Evolutionary conservation across 1,140 invertebrate genomes (phyloP).

Genomic region (Neodiprion virginianus): DNA sequence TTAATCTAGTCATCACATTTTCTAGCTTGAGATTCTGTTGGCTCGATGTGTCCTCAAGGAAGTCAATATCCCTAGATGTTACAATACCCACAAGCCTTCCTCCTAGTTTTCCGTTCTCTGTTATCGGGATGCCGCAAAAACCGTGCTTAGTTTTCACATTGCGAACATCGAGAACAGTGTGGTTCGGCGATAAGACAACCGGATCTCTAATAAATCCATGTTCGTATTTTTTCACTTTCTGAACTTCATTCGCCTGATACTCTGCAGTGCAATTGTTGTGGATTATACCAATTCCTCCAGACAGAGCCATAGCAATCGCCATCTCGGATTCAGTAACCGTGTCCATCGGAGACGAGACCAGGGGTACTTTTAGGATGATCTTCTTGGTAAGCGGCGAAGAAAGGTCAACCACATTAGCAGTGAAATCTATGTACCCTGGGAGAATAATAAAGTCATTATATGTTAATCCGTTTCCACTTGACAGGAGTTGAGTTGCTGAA

Average conservation of each 20-base stretch:
- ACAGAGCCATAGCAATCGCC: conserved; percentile 99
- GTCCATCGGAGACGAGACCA: conserved; percentile 99
- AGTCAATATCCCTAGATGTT: conserved; percentile 97
- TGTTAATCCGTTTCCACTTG: conserved; percentile 87
- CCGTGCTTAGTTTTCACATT: conserved; percentile 90
- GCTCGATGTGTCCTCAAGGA: conserved; percentile 75
- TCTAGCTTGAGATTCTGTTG: conserved; percentile 67
- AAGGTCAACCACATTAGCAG: conserved; percentile 91
- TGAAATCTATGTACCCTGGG: conserved; percentile 97
- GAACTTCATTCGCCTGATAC: conserved; percentile 95
- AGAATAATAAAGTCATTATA: conserved; percentile 97
- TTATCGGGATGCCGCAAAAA: conserved; percentile 96
- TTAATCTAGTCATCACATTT: conserved; percentile 89
- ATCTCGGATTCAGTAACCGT: conserved; percentile 99
- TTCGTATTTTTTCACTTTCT: conserved; percentile 98
- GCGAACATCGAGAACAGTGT: conserved; percentile 89
- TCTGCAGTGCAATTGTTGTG: conserved; percentile 97
- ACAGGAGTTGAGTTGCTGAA: conserved; percentile 81
- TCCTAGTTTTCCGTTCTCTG: conserved; percentile 92
- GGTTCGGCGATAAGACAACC: conserved; percentile 85
- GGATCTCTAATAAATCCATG: conserved; percentile 98
- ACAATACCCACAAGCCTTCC: conserved; percentile 94
- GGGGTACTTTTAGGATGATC: conserved; percentile 88
- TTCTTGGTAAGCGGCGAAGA: conserved; percentile 89
- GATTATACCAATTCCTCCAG: conserved; percentile 97